Percentiles rank a stretch among this genome's conserved stretches.
Conservation (phyloP, 2,797 vertebrate species). For the Hemibagrus guttatus region DNA sequence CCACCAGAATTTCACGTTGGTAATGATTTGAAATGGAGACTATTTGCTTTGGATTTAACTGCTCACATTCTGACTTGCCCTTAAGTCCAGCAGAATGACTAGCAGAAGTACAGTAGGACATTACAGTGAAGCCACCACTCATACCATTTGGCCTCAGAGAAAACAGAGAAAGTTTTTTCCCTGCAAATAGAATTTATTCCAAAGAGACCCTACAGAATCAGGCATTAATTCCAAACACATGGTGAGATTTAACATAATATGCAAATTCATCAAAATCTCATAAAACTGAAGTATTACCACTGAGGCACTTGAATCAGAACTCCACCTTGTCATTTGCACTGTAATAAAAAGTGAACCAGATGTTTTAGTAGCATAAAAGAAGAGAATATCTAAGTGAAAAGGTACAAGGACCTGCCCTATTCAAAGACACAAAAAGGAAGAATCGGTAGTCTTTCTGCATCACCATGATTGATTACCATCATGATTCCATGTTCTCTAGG, state of each 20-base stretch:
- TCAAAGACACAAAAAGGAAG: not conserved
- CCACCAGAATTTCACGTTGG: not conserved
- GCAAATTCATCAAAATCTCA: slow-evolving; percentile 34
- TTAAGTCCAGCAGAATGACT: not conserved
- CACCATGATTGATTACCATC: not conserved
- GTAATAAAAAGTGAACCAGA: slow-evolving; percentile 59
- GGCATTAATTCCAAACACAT: slow-evolving; percentile 14
- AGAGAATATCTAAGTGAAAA: not conserved
- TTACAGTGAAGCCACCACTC: not conserved
- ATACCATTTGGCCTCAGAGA: not conserved
- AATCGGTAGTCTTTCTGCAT: not conserved
- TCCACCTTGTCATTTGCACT: slow-evolving; percentile 40
- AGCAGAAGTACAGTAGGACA: not conserved
- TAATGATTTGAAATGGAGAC: not conserved
- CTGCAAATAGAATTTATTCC: slow-evolving; percentile 3
- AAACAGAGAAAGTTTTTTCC: not conserved
- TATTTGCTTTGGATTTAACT: not conserved
- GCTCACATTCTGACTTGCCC: not conserved
- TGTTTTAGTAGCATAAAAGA: slow-evolving; percentile 36
- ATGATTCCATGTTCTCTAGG: not conserved
- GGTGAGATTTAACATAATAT: slow-evolving; percentile 14
- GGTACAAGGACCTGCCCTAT: not conserved
- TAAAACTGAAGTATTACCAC: slow-evolving; percentile 63
- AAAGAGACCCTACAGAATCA: not conserved
- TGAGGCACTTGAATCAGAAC: slow-evolving; percentile 2